A percentile compares a stretch with the other conserved stretches of the same genome.
Conservation (phyloP, 2,113 vertebrate genomes). For the Notarius lentiginosus region DNA sequence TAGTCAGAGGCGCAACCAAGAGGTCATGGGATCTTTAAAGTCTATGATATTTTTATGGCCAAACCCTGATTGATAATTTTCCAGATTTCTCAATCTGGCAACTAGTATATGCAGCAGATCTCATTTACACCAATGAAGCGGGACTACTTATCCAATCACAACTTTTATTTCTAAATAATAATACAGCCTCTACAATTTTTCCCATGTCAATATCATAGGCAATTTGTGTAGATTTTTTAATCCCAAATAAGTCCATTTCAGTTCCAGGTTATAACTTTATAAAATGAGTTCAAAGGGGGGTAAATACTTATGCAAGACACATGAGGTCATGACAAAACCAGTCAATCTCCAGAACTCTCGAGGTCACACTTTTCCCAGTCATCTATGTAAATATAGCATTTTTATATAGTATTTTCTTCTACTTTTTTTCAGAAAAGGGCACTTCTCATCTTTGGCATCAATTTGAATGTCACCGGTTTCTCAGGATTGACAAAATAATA, state of each 20-base stretch:
- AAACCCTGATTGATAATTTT: neutral
- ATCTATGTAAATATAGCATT: constrained; percentile 19
- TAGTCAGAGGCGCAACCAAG: neutral
- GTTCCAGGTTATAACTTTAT: neutral
- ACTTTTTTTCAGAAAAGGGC: constrained; percentile 37
- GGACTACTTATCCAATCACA: neutral
- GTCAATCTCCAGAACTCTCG: neutral
- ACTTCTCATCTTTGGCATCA: constrained; percentile 61
- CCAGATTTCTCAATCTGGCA: neutral
- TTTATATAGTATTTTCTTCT: constrained; percentile 38
- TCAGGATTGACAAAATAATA: constrained; percentile 97
- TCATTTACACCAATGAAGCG: neutral
- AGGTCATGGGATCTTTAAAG: neutral
- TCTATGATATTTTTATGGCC: neutral
- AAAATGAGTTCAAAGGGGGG: neutral
- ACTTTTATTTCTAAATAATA: neutral
- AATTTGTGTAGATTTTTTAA: neutral
- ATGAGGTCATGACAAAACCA: neutral
- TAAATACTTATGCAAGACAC: neutral
- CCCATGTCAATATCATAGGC: neutral
- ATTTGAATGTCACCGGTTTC: constrained; percentile 78
- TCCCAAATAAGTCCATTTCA: neutral
- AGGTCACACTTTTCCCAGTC: constrained; percentile 30
- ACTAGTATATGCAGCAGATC: neutral
- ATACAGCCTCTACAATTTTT: neutral